Percentiles rank a stretch among this genome's conserved stretches.
These are phyloP conservation scores for Neocloeon triangulifer DNA, from an alignment of 1,140 invertebrate species.

Conservation along the genomic window DNA sequence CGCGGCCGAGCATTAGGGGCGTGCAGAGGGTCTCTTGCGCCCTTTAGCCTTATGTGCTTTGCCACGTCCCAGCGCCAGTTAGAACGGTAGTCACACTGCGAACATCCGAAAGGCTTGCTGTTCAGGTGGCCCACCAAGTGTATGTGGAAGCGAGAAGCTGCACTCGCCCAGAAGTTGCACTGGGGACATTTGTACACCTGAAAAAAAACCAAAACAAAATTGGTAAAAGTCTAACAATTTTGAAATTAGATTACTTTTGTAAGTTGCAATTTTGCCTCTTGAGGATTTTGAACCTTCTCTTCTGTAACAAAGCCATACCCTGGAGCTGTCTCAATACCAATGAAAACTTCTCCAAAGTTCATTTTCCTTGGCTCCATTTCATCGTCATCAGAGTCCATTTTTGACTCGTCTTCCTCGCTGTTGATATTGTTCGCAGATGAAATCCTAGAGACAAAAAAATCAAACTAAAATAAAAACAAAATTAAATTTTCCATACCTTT, in stretches of 20 bases:
- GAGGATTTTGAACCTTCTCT: too few species aligned
- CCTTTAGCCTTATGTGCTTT: constrained; percentile 81
- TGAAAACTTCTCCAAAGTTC: constrained; percentile 5
- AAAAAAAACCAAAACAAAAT: too few species aligned
- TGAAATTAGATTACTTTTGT: too few species aligned
- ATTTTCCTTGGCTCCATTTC: too few species aligned
- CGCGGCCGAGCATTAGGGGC: constrained; percentile 30
- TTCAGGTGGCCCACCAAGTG: constrained; percentile 81
- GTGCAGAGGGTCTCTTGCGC: constrained; percentile 55
- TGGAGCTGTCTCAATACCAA: constrained; percentile 25
- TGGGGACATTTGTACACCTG: constrained; percentile 73
- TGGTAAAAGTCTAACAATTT: too few species aligned
- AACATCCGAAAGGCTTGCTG: constrained; percentile 87
- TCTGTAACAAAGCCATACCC: constrained; percentile 25
- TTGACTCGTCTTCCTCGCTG: too few species aligned
- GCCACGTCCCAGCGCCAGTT: constrained; percentile 94
- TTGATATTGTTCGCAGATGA: too few species aligned
- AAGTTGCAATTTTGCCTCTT: too few species aligned
- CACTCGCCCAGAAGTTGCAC: constrained; percentile 71
- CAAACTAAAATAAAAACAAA: too few species aligned
- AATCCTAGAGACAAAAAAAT: too few species aligned
- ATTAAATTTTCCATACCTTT: too few species aligned
- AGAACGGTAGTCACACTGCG: constrained; percentile 72
- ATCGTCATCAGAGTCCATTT: constrained; percentile 12
- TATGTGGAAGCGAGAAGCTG: constrained; percentile 74